Conservation (phyloP, 1,140 invertebrate genomes). For the Drosophila mayri region DNA sequence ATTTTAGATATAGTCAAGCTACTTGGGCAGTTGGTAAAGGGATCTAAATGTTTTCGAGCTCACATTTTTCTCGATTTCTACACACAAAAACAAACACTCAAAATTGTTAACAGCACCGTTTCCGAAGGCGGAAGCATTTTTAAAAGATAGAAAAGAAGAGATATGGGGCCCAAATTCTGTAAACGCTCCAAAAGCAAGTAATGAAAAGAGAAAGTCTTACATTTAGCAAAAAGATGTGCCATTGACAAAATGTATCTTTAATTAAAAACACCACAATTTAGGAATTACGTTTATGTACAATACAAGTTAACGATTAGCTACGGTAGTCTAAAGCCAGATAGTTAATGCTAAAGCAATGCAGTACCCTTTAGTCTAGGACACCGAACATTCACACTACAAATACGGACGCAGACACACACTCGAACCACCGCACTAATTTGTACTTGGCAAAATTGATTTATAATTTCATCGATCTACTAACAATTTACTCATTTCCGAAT, state of each 20-base stretch:
- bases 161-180: slow-evolving; percentile 10
- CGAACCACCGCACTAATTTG: slow-evolving; percentile 74
- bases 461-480: slow-evolving; percentile 63
- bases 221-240: slow-evolving; percentile 65
- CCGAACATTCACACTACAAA: slow-evolving; percentile 23
- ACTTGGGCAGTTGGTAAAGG: slow-evolving; percentile 43
- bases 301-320: slow-evolving; percentile 58
- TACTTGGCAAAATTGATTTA: slow-evolving; percentile 56
- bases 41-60: slow-evolving; percentile 40
- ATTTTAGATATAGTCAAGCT: slow-evolving; percentile 34
- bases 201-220: slow-evolving; percentile 26
- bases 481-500: slow-evolving; percentile 46
- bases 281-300: slow-evolving; percentile 69
- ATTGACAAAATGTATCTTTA: slow-evolving; percentile 69
- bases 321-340: slow-evolving; percentile 50
- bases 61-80: slow-evolving; percentile 33
- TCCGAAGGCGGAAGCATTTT: slow-evolving; percentile 8
- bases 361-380: slow-evolving; percentile 39
- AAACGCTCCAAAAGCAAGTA: slow-evolving; percentile 4
- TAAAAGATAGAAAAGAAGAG: background rate
- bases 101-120: slow-evolving; percentile 29
- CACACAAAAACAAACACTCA: slow-evolving; percentile 12
- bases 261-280: slow-evolving; percentile 68
- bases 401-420: slow-evolving; percentile 28
- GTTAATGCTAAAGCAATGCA: slow-evolving; percentile 49